Percentiles rank a stretch among this genome's conserved stretches.
These are phyloP conservation scores for Stegostoma tigrinum DNA, from an alignment of 2,113 vertebrate genomes.

Conservation along the genomic window DNA sequence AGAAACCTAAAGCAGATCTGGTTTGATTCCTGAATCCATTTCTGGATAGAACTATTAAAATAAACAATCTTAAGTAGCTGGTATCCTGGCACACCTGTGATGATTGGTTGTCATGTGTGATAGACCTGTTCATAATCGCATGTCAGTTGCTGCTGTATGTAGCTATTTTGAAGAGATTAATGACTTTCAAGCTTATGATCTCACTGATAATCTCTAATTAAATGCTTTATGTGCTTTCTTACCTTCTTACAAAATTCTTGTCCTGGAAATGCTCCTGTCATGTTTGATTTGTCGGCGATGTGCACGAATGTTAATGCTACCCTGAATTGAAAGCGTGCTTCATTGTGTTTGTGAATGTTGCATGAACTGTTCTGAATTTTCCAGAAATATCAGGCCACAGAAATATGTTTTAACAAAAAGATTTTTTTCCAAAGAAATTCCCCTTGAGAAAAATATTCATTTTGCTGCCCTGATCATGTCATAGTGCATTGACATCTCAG, in stretches of 20 bases:
- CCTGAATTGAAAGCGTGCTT: not conserved
- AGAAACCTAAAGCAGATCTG: not conserved
- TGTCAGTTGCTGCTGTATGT: not conserved
- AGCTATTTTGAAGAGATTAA: not conserved
- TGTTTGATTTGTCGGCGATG: conserved; percentile 23
- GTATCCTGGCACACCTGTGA: not conserved
- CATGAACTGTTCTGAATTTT: conserved; percentile 21
- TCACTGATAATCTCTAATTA: not conserved
- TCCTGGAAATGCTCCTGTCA: not conserved
- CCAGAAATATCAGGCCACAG: conserved; percentile 16
- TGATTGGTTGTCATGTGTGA: not conserved
- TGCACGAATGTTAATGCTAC: conserved; percentile 13
- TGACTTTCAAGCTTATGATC: not conserved
- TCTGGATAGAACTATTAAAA: not conserved
- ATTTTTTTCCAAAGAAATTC: not conserved
- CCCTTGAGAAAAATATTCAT: not conserved
- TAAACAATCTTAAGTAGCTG: not conserved
- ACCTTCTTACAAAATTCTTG: not conserved
- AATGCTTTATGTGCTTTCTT: conserved; percentile 16
- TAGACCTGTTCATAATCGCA: not conserved
- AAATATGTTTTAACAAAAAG: not conserved
- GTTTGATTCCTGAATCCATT: not conserved
- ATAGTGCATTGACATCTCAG: not conserved
- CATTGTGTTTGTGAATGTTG: conserved; percentile 10
- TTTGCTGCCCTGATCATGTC: not conserved